These are phyloP conservation scores for Chondrilla cf. caribensis DNA, from an alignment of 37 sponge, comb jelly and placozoan genomes.

Conservation along the genomic window DNA sequence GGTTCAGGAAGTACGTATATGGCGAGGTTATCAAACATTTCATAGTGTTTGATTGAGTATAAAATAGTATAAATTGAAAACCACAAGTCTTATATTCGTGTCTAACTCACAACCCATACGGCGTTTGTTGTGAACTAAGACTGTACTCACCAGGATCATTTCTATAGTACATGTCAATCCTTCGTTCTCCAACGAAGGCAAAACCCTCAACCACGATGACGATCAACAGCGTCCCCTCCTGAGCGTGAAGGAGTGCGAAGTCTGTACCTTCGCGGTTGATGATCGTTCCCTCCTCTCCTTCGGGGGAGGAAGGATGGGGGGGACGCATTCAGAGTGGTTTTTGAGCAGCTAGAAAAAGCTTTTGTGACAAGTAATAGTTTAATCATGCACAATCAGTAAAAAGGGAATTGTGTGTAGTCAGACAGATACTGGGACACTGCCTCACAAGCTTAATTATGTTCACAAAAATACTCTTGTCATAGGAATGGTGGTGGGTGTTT, in stretches of 20 bases:
- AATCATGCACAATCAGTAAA: too few species aligned
- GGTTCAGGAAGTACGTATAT: slow-evolving; percentile 71
- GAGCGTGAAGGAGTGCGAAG: slow-evolving; percentile 49
- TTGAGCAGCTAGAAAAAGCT: background rate
- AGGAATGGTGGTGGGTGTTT: too few species aligned
- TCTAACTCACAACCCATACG: background rate
- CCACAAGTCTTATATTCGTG: slow-evolving; percentile 14
- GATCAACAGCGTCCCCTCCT: slow-evolving; percentile 67
- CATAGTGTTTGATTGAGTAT: background rate
- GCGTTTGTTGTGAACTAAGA: slow-evolving; percentile 58
- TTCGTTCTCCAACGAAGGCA: slow-evolving; percentile 83
- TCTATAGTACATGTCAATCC: slow-evolving; percentile 99
- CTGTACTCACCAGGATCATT: slow-evolving; percentile 99
- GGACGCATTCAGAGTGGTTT: slow-evolving; percentile 72
- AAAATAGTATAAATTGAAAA: background rate
- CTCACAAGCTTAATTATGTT: too few species aligned
- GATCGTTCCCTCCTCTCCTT: slow-evolving; percentile 46
- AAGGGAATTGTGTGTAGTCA: too few species aligned
- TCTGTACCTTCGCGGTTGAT: slow-evolving; percentile 47
- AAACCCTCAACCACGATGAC: slow-evolving; percentile 89
- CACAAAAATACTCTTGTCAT: too few species aligned
- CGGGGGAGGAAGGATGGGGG: slow-evolving; percentile 42
- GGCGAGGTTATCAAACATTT: too few species aligned
- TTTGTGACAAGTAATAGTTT: background rate
- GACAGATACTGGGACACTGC: too few species aligned